phyloP scores from a whole-genome alignment of 2,113 vertebrate species.

The Halcyon senegalensis region DNA sequence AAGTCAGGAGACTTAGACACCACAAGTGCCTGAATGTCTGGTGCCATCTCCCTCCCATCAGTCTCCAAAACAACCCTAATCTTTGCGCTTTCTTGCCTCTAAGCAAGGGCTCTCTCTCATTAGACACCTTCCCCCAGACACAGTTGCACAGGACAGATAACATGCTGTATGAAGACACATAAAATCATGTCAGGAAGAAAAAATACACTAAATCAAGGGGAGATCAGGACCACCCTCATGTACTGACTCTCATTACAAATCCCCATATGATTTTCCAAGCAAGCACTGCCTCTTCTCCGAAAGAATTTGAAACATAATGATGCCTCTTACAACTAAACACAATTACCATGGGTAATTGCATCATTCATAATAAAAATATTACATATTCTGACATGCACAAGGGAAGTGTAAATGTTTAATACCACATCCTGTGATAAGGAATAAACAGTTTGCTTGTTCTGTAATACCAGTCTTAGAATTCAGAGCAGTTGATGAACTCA shows the following conservation, averaged over 20 bases:
- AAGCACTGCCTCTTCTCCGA: neutral
- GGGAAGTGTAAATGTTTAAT: neutral
- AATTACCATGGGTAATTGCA: neutral
- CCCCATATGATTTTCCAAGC: neutral
- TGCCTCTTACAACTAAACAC: neutral
- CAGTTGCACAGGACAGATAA: neutral
- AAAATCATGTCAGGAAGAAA: neutral
- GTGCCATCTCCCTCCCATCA: neutral
- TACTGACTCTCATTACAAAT: neutral
- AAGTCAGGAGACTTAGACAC: neutral
- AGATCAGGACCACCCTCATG: neutral
- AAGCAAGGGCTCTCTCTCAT: neutral
- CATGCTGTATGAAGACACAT: neutral
- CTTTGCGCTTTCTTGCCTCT: neutral
- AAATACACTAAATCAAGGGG: neutral
- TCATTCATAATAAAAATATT: neutral
- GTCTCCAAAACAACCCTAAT: neutral
- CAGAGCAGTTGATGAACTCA: neutral
- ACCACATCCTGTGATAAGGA: neutral
- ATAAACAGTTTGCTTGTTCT: neutral
- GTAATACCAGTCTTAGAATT: neutral
- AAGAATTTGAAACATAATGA: neutral
- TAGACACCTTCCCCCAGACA: no score
- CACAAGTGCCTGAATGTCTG: neutral
- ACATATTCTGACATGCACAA: neutral